Evolutionary conservation across 2,797 vertebrate genomes (phyloP).

Genomic region (Diglossa cyanea): DNA sequence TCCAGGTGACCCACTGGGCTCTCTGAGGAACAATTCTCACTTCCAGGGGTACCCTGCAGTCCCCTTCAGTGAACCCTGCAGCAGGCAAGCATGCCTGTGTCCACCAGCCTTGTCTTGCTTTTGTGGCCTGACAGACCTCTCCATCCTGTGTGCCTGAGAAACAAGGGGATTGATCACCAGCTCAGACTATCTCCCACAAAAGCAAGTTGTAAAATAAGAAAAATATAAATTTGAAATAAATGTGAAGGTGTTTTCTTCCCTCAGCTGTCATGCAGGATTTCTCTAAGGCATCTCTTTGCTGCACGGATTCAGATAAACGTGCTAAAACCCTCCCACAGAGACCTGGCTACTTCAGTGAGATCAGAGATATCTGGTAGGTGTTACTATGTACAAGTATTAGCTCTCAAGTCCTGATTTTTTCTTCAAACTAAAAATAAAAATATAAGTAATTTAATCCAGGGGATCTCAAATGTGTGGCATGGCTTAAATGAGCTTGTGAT

Average conservation of each 20-base stretch:
- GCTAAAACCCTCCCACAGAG: neutral
- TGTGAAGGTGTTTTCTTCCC: neutral
- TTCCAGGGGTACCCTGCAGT: neutral
- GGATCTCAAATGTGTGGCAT: neutral
- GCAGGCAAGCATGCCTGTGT: neutral
- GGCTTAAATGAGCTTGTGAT: neutral
- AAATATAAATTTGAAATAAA: neutral
- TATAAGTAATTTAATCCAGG: neutral
- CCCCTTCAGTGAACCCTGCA: neutral
- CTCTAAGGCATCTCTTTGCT: neutral
- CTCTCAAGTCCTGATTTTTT: neutral
- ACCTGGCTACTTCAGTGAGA: neutral
- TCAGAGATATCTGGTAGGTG: neutral
- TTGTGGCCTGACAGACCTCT: neutral
- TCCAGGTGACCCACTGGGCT: accelerated
- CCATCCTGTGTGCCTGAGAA: neutral
- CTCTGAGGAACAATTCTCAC: neutral
- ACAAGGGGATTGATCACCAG: neutral
- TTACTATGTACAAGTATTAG: neutral
- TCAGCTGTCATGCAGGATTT: neutral
- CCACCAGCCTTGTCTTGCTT: neutral
- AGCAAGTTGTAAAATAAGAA: neutral
- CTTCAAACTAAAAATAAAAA: neutral
- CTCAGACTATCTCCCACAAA: neutral
- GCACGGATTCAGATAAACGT: neutral